Evolutionary conservation across 2,888 invertebrate genomes (phyloP), one percentile per base, ranked within the genome.

Genomic region (Hesperia comma): DNA sequence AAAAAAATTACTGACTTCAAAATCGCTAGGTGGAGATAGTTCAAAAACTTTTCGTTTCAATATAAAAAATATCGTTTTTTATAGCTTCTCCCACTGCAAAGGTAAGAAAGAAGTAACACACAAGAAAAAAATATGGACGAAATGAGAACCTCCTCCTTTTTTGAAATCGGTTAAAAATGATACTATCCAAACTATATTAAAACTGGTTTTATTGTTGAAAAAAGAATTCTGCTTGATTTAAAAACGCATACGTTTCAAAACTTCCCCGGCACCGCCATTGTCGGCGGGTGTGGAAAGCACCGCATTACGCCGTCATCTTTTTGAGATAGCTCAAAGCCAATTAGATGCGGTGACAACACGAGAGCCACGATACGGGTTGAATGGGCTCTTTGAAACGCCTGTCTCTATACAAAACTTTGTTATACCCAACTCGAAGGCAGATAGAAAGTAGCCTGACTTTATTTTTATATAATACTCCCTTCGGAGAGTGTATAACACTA

Each of bases 261-360:
- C 14, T 26, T 21, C 14, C 21, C 10, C 17, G 43, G 10, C 43
- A 12, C 3, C 17, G 43, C 15, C 43, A 12, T 56, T 68, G 78
- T 77, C 79, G 79, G 49, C 60, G 55, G 63, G 70, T 79, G 63
- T 83, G 88, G 78, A 71, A 71, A 71, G 46, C 72, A 76, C 51
- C 76, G 60, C 83, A 87, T 84, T 82, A 78, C 78, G 76, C 74
- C 75, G 74, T 79, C 78, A 78, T 76, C 75, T 86, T 86, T 87
- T 86, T 81, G 84, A 89, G 86, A 87, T 85, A 83, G 84, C 87
- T 89, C 88, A 88, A 89, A 90, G 90, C 90, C 89, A 90, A 90
- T 90, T 90, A 90, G 87, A 86, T 85, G 88, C 83, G 79, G 83
- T 78, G 88, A 87, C 87, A 87, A 83, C 82, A 61, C 69, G 70